A percentile compares a stretch with the other conserved stretches of the same genome.
Evolutionary conservation across 2,888 invertebrate species (phyloP).

Genomic region (Euplagia quadripunctaria): DNA sequence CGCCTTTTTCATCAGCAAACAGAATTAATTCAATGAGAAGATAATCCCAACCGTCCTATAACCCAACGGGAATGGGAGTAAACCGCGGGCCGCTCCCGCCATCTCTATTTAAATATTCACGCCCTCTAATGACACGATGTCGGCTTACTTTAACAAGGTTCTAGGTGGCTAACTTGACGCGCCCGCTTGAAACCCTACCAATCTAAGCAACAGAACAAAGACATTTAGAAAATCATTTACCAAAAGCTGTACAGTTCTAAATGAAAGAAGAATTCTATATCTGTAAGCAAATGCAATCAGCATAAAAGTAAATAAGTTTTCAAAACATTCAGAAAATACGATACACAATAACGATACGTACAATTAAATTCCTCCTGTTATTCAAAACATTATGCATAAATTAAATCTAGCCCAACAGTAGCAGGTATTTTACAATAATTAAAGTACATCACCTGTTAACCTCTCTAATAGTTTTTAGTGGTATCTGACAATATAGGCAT

Average conservation of each 20-base stretch:
- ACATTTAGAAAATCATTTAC: constrained; percentile 47
- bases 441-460: too few species aligned
- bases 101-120: constrained; percentile 83
- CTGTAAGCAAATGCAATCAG: constrained; percentile 15
- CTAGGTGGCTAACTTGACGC: constrained; percentile 60
- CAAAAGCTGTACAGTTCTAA: constrained; percentile 42
- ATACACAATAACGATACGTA: background rate
- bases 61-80: constrained; percentile 70
- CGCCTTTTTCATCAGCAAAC: constrained; percentile 73
- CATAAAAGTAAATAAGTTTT: constrained; percentile 10
- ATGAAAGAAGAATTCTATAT: constrained; percentile 28
- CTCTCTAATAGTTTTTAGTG: background rate
- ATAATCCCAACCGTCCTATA: constrained; percentile 77
- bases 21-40: constrained; percentile 79
- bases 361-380: background rate
- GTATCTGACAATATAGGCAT: background rate
- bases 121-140: constrained; percentile 82
- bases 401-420: background rate
- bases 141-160: constrained; percentile 73
- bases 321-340: constrained; percentile 1
- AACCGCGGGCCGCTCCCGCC: constrained; percentile 73
- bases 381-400: background rate
- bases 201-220: constrained; percentile 41
- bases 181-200: constrained; percentile 52
- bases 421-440: background rate